Conservation (phyloP, 2,888 invertebrate genomes). For the Spicauda simplicius region DNA sequence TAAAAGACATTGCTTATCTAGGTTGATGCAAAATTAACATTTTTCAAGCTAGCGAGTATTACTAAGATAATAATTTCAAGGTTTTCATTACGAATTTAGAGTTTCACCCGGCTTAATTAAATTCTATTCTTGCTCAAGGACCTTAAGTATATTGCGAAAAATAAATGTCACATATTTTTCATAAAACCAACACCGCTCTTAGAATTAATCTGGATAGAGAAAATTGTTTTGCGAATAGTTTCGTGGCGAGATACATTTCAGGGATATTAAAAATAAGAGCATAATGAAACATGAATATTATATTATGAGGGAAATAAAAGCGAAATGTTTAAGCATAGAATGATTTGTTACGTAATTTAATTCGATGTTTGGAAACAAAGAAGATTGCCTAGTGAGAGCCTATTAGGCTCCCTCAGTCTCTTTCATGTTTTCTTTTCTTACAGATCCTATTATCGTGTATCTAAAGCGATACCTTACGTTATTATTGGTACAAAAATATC, state of each 20-base stretch:
- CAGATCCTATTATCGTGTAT: slow-evolving; percentile 7
- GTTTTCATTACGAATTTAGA: neutral
- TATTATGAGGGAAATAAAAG: slow-evolving; percentile 24
- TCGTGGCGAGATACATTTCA: slow-evolving; percentile 17
- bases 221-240: slow-evolving; percentile 28
- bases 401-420: neutral
- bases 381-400: slow-evolving; percentile 5
- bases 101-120: neutral
- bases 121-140: slow-evolving; percentile 9
- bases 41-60: neutral
- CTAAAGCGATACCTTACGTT: neutral
- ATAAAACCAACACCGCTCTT: slow-evolving; percentile 3
- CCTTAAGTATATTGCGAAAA: slow-evolving; percentile 9
- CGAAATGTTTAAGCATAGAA: slow-evolving; percentile 7
- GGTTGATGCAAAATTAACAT: neutral
- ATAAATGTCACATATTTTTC: slow-evolving; percentile 26
- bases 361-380: slow-evolving; percentile 11
- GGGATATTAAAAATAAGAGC: slow-evolving; percentile 13
- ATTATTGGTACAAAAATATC: no score
- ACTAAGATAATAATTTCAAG: neutral
- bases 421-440: slow-evolving; percentile 6
- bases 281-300: slow-evolving; percentile 12
- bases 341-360: slow-evolving; percentile 8
- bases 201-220: slow-evolving; percentile 24
- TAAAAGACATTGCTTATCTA: neutral